A percentile compares a stretch with the other conserved stretches of the same genome.
phyloP scores from a whole-genome alignment of 2,888 invertebrate genomes.

The Eustalomyia histrio region DNA sequence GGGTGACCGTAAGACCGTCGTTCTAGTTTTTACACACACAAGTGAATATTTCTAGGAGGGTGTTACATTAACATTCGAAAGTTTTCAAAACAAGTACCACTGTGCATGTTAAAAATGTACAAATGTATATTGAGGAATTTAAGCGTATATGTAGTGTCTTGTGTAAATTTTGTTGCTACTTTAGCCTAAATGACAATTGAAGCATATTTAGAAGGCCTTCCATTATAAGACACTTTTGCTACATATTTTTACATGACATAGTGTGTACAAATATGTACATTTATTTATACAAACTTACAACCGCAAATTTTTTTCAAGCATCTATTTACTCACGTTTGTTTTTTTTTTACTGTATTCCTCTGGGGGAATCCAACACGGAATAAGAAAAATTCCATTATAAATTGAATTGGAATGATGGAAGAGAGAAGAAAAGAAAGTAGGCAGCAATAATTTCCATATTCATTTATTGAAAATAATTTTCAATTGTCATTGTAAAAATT shows the following conservation, averaged over 20 bases:
- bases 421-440: neutral
- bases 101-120: no score
- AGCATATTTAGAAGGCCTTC: slow-evolving; percentile 27
- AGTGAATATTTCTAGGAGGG: no score
- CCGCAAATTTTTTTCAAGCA: neutral
- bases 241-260: no score
- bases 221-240: slow-evolving; percentile 7
- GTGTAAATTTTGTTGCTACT: slow-evolving; percentile 39
- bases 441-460: slow-evolving; percentile 34
- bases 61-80: no score
- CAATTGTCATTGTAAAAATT: slow-evolving; percentile 25
- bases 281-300: no score
- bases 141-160: neutral
- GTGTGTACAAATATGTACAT: no score
- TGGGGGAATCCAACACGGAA: slow-evolving; percentile 7
- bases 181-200: slow-evolving; percentile 43
- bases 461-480: slow-evolving; percentile 47
- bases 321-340: slow-evolving; percentile 2
- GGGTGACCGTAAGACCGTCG: no score
- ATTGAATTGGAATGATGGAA: slow-evolving; percentile 17
- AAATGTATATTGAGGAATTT: neutral
- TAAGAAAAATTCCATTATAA: slow-evolving; percentile 14
- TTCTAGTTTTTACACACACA: no score
- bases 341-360: slow-evolving; percentile 1
- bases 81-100: no score